Percentiles rank a stretch among this genome's conserved stretches.
phyloP scores from a whole-genome alignment of 2,113 vertebrate species.

The Chiloscyllium plagiosum region DNA sequence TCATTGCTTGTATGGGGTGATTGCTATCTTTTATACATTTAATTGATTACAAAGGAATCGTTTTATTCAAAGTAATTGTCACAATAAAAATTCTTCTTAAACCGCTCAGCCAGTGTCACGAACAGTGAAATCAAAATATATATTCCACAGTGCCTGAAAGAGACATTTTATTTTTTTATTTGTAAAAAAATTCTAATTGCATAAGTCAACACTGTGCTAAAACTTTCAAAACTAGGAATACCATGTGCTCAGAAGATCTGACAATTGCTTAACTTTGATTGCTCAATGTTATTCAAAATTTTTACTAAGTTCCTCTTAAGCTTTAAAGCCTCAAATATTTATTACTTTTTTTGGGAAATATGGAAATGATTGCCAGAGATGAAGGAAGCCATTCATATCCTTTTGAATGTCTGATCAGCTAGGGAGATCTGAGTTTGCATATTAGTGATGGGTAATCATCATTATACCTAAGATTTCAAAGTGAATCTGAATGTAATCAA shows the following conservation, averaged over 20 bases:
- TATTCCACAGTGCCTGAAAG: not conserved
- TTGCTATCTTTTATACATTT: not conserved
- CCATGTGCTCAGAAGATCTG: not conserved
- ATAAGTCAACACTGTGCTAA: not conserved
- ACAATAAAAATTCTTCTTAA: too few species aligned
- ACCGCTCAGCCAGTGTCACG: too few species aligned
- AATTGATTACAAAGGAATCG: not conserved
- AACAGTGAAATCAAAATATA: not conserved
- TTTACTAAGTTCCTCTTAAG: not conserved
- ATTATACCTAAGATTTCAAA: not conserved
- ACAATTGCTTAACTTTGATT: not conserved
- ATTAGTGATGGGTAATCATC: not conserved
- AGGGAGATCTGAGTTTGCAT: not conserved
- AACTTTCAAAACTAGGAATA: not conserved
- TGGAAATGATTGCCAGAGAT: not conserved
- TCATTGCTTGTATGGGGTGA: not conserved
- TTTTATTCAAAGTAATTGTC: not conserved
- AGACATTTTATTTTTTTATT: not conserved
- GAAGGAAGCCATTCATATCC: not conserved
- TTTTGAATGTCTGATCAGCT: not conserved
- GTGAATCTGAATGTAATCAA: not conserved
- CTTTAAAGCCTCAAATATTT: not conserved
- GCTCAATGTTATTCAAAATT: not conserved
- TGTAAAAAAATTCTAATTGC: not conserved
- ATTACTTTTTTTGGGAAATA: too few species aligned